Evolutionary conservation across 1,140 invertebrate genomes (phyloP).

Genomic region (Archivesica marissinica): DNA sequence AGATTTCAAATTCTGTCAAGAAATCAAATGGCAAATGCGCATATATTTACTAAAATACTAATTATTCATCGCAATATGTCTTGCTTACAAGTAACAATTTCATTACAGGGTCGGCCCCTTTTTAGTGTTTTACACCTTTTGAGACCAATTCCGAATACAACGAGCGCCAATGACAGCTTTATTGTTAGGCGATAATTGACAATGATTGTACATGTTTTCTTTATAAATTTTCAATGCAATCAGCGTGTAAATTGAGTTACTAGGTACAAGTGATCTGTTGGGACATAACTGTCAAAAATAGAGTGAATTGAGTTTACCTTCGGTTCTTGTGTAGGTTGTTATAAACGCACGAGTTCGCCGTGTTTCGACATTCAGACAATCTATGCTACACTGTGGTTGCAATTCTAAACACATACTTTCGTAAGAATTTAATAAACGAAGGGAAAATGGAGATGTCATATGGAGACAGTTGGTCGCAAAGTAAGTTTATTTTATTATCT

Average conservation of each 20-base stretch:
- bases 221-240: not conserved
- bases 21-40: too few relatives aligned
- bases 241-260: not conserved
- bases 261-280: not conserved
- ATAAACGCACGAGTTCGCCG: not conserved
- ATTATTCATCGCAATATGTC: too few relatives aligned
- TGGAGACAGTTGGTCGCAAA: not conserved
- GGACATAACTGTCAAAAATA: constrained; percentile 4
- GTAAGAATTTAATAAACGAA: not conserved
- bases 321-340: not conserved
- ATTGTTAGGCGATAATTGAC: not conserved
- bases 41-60: too few relatives aligned
- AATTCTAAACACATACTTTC: not conserved
- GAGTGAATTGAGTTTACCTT: constrained; percentile 7
- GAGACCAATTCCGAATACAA: not conserved
- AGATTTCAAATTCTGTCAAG: too few relatives aligned
- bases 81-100: too few relatives aligned
- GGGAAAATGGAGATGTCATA: not conserved
- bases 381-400: too few relatives aligned
- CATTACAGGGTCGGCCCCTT: too few relatives aligned
- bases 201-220: not conserved
- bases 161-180: not conserved
- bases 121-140: not conserved
- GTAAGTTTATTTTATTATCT: too few relatives aligned
- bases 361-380: not conserved